Base-by-base conservation (phyloP, 1,140 invertebrate genomes). In the Eueides isabella region DNA sequence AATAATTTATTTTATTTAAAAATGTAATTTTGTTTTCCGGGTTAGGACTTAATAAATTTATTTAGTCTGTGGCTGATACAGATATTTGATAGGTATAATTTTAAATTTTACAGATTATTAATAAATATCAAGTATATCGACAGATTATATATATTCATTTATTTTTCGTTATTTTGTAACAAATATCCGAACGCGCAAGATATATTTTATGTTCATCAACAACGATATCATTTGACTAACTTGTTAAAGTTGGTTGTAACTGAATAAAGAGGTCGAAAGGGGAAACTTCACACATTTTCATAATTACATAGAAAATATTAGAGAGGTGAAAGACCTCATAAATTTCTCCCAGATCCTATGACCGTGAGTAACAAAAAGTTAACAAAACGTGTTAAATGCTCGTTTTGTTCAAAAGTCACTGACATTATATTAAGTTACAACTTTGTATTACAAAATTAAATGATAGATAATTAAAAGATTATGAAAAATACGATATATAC, bases 271-370 rank as follows among this genome's bases (percentile, higher is more conserved):
- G 64, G 66, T 41, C 38, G 48, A 67, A 67, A 67, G 41, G 66
- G 66, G n/a, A 33, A 67, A 67, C 66, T 67, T 67, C 28, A 30
- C 41, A 23, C 29, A 67, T 67, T 67, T 48, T n/a, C 41, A n/a
- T 55, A 33, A 67, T 41, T 28, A 41, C 65, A 48, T 28, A 23
- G 28, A 55, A 67, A 55, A 67, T 67, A 55, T 23, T 67, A 33
- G 66, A 19, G 41, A 31, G 66, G 66, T 67, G 41, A 67, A 67
- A 48, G 66, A 67, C 38, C 66, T 67, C 26, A 30, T 48, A 67
- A 35, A 33, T 65, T 19, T 65, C 23, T 23, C 11, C 48, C 9
- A 55, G 23, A 23, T 55, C 3, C 23, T 55, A 26, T 55, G 23
- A 55, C 48, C 48, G 23, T 35, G 2, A 55, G 44, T 19, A 55